Base-by-base conservation (phyloP, 2,113 vertebrate genomes). In the Malaclemys terrapin region DNA sequence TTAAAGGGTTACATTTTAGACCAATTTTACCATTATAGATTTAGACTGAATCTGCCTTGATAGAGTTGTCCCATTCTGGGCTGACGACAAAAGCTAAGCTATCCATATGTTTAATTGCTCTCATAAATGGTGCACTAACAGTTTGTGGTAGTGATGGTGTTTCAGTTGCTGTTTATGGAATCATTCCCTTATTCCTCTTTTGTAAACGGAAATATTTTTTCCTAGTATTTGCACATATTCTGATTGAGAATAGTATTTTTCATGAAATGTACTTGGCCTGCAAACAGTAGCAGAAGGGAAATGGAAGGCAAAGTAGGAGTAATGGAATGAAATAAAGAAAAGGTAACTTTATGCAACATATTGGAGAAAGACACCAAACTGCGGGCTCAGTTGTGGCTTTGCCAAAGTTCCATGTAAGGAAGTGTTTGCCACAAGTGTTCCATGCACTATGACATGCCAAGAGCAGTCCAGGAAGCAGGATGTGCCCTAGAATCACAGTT, bases 41-140 rank as follows among this genome's bases (percentile, higher is more conserved):
- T 96, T 95, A 96, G 94, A 97, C 29, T 92, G 94, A 96, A 97
- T 95, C 89, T 95, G 89, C 75, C 62, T 95, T 85, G 49, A 69
- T 79, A 92, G 93, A 4, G 2, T 76, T 91, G 84, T 95, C 92
- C 93, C 92, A 93, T 97, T 94, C 93, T 76, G 87, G 90, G 92
- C 87, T 89, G 85, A 93, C 94, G 97, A 97, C 31, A 75, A 95
- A 97, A 96, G 75, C 89, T 31, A 87, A 97, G 91, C 94, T 96
- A 88, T 96, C 95, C 97, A 97, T 97, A 97, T 96, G 97, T 94
- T 96, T 97, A 97, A 97, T 82, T 91, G 96, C 88, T 82, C 78
- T 95, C 96, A 89, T 83, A 97, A 97, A 96, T 91, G 97, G 84
- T 89, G 93, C 95, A 95, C 93, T 82, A 97, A 94, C 93, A 94